A percentile compares a stretch with the other conserved stretches of the same genome.
These are phyloP conservation scores for Ylistrum balloti DNA, from an alignment of 1,140 invertebrate genomes.

Conservation along the genomic window DNA sequence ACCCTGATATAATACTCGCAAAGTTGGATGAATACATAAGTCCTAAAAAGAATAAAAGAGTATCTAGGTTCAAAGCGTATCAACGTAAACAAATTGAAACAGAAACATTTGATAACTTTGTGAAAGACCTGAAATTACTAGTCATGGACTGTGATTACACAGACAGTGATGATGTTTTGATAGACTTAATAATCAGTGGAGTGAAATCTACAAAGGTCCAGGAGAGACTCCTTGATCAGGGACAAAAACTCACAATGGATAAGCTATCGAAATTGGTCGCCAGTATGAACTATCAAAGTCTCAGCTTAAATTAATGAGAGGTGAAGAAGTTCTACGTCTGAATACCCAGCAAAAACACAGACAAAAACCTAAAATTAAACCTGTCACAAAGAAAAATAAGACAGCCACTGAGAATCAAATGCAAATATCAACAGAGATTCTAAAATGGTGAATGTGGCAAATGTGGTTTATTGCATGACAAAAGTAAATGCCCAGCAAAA, in stretches of 20 bases:
- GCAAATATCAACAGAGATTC: not conserved
- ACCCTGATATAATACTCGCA: not conserved
- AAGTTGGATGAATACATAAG: constrained; percentile 55
- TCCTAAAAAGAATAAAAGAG: constrained; percentile 51
- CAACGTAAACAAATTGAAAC: constrained; percentile 25
- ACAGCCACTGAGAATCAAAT: not conserved
- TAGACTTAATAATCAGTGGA: constrained; percentile 48
- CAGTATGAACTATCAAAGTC: constrained; percentile 53
- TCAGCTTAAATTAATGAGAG: constrained; percentile 46
- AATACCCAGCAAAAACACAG: not conserved
- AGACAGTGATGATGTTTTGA: constrained; percentile 44
- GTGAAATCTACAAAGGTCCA: constrained; percentile 48
- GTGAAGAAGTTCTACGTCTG: not conserved
- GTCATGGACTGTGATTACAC: constrained; percentile 51
- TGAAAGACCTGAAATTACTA: constrained; percentile 51
- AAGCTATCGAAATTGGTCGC: constrained; percentile 43
- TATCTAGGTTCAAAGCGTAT: constrained; percentile 20
- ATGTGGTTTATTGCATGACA: not conserved
- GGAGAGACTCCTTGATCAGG: constrained; percentile 50
- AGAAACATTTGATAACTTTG: constrained; percentile 56
- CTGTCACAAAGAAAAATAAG: not conserved
- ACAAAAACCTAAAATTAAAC: not conserved
- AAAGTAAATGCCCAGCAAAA: constrained; percentile 39
- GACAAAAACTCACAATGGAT: constrained; percentile 42
- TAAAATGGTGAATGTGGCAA: not conserved